Conservation (phyloP, 2,888 invertebrate species). For the Halictus quadricinctus region DNA sequence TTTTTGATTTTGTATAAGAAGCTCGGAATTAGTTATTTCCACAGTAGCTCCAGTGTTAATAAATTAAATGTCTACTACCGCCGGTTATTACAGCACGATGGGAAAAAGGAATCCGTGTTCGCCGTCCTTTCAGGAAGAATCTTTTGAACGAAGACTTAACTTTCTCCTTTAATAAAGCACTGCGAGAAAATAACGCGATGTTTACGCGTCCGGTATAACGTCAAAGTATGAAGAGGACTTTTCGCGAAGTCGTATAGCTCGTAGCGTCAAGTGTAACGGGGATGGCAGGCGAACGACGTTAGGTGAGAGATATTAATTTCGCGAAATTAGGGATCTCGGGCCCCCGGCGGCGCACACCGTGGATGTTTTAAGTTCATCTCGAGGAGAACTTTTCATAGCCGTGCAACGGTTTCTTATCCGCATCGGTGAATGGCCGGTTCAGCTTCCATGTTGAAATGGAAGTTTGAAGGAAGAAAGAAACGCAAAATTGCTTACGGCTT, state of each 20-base stretch:
- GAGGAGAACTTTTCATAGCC: constrained; percentile 12
- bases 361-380: constrained; percentile 18
- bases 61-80: not conserved
- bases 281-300: not conserved
- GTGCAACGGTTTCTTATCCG: constrained; percentile 16
- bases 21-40: not conserved
- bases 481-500: constrained; percentile 12
- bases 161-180: not conserved
- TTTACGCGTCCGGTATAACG: constrained; percentile 2
- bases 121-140: not conserved
- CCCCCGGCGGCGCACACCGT: not conserved
- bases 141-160: not conserved
- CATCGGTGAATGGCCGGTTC: not conserved
- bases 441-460: not conserved
- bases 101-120: not conserved
- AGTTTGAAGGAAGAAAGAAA: not conserved
- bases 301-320: constrained; percentile 16
- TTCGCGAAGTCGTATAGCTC: constrained; percentile 8
- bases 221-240: constrained; percentile 14
- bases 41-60: not conserved
- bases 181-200: not conserved
- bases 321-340: constrained; percentile 19
- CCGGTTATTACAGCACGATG: not conserved
- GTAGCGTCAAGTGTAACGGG: not conserved
- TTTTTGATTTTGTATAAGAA: not conserved